Percentiles rank a stretch among this genome's conserved stretches.
Conservation (phyloP, 1,140 invertebrate species). For the Arctopsyche grandis region DNA sequence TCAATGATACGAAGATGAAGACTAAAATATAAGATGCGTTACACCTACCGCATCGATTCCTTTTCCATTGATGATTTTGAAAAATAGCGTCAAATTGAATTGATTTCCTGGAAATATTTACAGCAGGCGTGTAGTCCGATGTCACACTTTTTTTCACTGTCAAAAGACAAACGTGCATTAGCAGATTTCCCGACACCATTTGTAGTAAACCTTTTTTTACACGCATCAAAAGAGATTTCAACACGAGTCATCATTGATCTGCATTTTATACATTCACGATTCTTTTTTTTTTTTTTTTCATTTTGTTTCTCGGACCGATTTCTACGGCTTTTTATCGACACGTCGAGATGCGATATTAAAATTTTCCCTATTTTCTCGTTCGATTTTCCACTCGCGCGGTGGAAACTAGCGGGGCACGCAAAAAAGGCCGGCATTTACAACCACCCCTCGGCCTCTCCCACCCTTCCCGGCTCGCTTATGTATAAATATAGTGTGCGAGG, state of each 20-base stretch:
- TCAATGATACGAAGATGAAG: constrained; percentile 26
- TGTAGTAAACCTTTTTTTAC: neutral
- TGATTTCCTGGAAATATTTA: constrained; percentile 51
- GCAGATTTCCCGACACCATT: constrained; percentile 3
- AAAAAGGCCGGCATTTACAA: constrained; percentile 7
- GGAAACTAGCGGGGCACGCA: neutral
- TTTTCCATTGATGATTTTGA: constrained; percentile 51
- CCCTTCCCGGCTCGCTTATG: neutral
- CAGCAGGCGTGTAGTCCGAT: constrained; percentile 42
- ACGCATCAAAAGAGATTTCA: too few species aligned
- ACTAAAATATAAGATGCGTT: constrained; percentile 41
- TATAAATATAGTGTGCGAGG: neutral
- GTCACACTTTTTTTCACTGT: constrained; percentile 35
- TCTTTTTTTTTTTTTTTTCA: too few species aligned
- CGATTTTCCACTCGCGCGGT: constrained; percentile 8
- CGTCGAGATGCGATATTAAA: neutral
- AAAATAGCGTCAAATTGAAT: constrained; percentile 54
- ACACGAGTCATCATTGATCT: too few species aligned
- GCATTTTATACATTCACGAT: too few species aligned
- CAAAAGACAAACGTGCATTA: neutral
- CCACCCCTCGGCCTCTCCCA: neutral
- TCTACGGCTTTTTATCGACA: too few species aligned
- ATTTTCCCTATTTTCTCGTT: constrained; percentile 7
- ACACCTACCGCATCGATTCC: constrained; percentile 51
- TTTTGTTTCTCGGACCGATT: too few species aligned